These are phyloP conservation scores for Acanthaster planci DNA, from an alignment of 35 echinoderm and acorn worm species.

Conservation along the genomic window DNA sequence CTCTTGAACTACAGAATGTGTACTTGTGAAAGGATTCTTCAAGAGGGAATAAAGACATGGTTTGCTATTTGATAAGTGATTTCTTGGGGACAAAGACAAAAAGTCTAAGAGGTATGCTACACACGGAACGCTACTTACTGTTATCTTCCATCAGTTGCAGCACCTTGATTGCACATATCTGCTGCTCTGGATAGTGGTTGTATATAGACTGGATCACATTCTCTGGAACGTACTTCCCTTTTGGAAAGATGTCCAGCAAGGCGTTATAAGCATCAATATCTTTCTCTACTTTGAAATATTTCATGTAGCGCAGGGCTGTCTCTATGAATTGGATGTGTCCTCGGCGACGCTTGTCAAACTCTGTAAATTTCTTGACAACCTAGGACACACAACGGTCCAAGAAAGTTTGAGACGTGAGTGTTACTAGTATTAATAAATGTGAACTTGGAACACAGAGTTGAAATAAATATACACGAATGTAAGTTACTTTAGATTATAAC, in stretches of 20 bases:
- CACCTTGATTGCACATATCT: constrained; percentile 78
- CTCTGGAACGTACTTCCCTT: constrained; percentile 68
- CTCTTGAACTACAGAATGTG: too few species aligned
- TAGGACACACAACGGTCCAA: not conserved
- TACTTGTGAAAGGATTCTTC: too few species aligned
- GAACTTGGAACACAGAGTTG: too few species aligned
- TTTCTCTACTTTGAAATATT: constrained; percentile 80
- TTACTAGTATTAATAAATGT: too few species aligned
- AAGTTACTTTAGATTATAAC: too few species aligned
- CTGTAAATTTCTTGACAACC: constrained; percentile 62
- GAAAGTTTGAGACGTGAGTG: too few species aligned
- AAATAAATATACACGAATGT: too few species aligned
- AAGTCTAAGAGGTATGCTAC: too few species aligned
- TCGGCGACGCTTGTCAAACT: constrained; percentile 69
- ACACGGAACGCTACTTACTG: constrained; percentile 81
- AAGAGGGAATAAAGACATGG: too few species aligned
- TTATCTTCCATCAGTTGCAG: constrained; percentile 94
- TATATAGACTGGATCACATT: constrained; percentile 84
- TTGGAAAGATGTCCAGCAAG: constrained; percentile 82
- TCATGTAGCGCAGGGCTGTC: constrained; percentile 79
- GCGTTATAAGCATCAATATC: constrained; percentile 84
- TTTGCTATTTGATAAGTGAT: too few species aligned
- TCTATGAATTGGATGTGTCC: constrained; percentile 91
- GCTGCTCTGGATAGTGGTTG: constrained; percentile 83
- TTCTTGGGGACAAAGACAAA: too few species aligned